A percentile compares a stretch with the other conserved stretches of the same genome.
Conservation (phyloP, 1,140 invertebrate species). For the Subanguina moxae region DNA sequence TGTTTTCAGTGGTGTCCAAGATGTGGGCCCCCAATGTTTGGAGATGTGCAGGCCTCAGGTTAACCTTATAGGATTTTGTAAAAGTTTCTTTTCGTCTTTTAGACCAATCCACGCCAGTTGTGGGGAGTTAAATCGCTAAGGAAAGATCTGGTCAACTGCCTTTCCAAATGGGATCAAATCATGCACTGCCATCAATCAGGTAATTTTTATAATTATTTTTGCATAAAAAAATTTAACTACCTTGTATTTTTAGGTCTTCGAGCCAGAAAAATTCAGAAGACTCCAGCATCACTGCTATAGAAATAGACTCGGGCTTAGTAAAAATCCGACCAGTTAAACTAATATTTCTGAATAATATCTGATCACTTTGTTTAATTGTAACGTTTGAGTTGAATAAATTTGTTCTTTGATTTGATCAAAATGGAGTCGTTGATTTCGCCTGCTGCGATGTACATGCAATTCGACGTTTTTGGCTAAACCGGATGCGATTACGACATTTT, state of each 20-base stretch:
- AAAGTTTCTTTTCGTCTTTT: conserved; percentile 4
- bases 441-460: too few relatives aligned
- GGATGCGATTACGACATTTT: too few relatives aligned
- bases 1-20: conserved; percentile 39
- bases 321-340: too few relatives aligned
- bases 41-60: conserved; percentile 56
- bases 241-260: conserved; percentile 34
- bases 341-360: too few relatives aligned
- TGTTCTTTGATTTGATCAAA: too few relatives aligned
- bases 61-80: background rate
- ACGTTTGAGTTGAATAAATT: too few relatives aligned
- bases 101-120: conserved; percentile 48
- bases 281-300: background rate
- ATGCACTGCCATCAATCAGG: conserved; percentile 57
- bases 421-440: too few relatives aligned
- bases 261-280: conserved; percentile 48
- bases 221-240: too few relatives aligned
- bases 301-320: too few relatives aligned
- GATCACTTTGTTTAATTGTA: too few relatives aligned
- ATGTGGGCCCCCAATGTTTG: conserved; percentile 54
- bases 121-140: conserved; percentile 58
- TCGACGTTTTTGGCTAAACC: too few relatives aligned
- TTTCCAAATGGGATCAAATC: conserved; percentile 59
- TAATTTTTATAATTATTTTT: too few relatives aligned
- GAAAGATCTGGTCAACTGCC: conserved; percentile 56